A percentile compares a stretch with the other conserved stretches of the same genome.
phyloP scores from a whole-genome alignment of 2,888 invertebrate genomes.

The Exephanes ischioxanthus region DNA sequence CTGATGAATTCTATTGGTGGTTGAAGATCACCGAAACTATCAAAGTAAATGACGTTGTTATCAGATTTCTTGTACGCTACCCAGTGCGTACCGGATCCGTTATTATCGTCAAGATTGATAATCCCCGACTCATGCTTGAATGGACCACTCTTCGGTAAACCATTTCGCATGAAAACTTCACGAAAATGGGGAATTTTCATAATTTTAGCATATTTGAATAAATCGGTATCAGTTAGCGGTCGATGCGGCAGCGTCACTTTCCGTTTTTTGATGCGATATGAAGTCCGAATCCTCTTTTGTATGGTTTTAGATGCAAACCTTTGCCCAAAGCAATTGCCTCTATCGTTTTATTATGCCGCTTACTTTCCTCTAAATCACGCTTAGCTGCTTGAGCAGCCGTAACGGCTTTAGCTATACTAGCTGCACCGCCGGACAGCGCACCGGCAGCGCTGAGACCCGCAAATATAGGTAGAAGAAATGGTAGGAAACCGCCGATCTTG shows the following conservation, averaged over 20 bases:
- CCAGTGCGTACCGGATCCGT: constrained; percentile 71
- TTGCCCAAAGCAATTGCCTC: too few species aligned
- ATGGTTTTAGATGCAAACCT: constrained; percentile 68
- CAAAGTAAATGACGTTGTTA: constrained; percentile 58
- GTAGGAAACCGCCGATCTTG: too few species aligned
- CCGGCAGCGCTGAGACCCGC: too few species aligned
- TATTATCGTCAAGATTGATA: constrained; percentile 69
- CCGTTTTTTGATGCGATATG: too few species aligned
- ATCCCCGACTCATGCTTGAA: constrained; percentile 63
- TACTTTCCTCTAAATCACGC: constrained; percentile 69
- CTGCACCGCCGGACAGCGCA: too few species aligned
- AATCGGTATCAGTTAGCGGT: constrained; percentile 70
- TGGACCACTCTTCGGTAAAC: too few species aligned
- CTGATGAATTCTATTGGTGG: constrained; percentile 43
- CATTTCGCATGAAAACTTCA: too few species aligned
- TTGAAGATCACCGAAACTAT: constrained; percentile 67
- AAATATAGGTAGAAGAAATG: too few species aligned
- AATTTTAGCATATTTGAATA: constrained; percentile 58
- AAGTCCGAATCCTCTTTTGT: not conserved
- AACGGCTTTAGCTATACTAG: constrained; percentile 62
- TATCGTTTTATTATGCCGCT: constrained; percentile 74
- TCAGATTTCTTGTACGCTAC: constrained; percentile 61
- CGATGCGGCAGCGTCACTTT: constrained; percentile 38
- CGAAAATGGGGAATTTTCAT: constrained; percentile 69
- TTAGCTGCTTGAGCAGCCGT: constrained; percentile 71